These are phyloP conservation scores for Leiothrix lutea DNA, from an alignment of 2,113 vertebrate species.

Conservation along the genomic window DNA sequence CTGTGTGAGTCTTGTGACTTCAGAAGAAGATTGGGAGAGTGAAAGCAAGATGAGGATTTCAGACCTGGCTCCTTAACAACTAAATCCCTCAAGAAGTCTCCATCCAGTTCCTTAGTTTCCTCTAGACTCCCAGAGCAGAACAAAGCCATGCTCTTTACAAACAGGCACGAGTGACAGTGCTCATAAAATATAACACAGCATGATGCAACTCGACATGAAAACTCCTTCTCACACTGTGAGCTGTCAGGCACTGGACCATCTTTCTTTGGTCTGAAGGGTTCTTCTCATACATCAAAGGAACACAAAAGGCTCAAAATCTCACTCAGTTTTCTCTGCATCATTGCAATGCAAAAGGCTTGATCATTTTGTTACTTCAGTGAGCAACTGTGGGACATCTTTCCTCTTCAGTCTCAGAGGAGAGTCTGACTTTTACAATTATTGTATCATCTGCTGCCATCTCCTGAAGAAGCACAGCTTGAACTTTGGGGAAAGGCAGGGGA, in stretches of 20 bases:
- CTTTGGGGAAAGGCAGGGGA: not conserved
- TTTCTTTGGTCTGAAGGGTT: not conserved
- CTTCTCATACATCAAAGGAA: not conserved
- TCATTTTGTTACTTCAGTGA: not conserved
- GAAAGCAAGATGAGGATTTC: not conserved
- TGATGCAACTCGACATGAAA: not conserved
- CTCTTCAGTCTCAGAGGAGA: not conserved
- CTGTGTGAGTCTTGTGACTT: not conserved
- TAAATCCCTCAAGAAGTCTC: not conserved
- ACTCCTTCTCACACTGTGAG: not conserved
- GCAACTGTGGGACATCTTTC: not conserved
- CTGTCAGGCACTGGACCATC: not conserved
- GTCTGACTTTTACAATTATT: not conserved
- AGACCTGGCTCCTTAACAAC: not conserved
- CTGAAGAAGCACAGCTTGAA: slow-evolving; percentile 27
- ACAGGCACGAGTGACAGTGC: not conserved
- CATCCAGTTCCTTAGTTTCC: not conserved
- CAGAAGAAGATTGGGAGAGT: not conserved
- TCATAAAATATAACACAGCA: not conserved
- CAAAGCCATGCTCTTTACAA: not conserved
- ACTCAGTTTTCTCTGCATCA: not conserved
- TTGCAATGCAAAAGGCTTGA: not conserved
- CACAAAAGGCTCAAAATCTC: not conserved
- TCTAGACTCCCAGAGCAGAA: not conserved
- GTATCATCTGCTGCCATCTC: slow-evolving; percentile 31